A percentile compares a stretch with the other conserved stretches of the same genome.
Conservation (phyloP, 2,113 vertebrate genomes). For the Ailuropoda melanoleuca region DNA sequence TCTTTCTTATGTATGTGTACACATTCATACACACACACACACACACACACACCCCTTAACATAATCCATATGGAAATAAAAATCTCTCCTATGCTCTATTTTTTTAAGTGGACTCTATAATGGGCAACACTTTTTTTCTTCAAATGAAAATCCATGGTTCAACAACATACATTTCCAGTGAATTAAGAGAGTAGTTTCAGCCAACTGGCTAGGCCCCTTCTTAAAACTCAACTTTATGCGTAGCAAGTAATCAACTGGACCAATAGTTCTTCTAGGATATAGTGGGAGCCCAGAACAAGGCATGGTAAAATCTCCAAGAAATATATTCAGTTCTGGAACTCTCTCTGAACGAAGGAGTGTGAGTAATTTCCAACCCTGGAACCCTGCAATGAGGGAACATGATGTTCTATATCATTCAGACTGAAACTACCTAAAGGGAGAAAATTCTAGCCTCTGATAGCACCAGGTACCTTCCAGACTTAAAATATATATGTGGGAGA, state of each 20-base stretch:
- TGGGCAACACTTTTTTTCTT: slow-evolving; percentile 70
- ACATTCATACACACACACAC: background rate
- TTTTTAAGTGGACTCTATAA: slow-evolving; percentile 82
- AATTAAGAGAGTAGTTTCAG: slow-evolving; percentile 75
- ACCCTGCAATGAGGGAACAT: too few relatives aligned
- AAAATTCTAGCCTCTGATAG: background rate
- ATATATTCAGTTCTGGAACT: background rate
- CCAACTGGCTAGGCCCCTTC: slow-evolving; percentile 70
- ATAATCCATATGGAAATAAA: slow-evolving; percentile 87
- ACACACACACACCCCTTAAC: slow-evolving; percentile 77
- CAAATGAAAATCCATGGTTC: slow-evolving; percentile 82
- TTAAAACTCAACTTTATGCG: slow-evolving; percentile 71
- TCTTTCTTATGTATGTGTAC: slow-evolving; percentile 79
- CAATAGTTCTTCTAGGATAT: slow-evolving; percentile 40
- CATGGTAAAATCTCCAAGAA: background rate
- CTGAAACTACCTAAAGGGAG: background rate
- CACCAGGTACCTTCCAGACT: background rate
- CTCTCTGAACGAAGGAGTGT: background rate
- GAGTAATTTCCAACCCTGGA: background rate
- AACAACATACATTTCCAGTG: slow-evolving; percentile 76
- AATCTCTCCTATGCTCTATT: slow-evolving; percentile 41
- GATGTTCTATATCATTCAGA: rapidly evolving
- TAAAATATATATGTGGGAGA: background rate
- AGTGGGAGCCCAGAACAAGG: background rate
- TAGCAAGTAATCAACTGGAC: slow-evolving; percentile 62